phyloP scores from a whole-genome alignment of 2,797 vertebrate genomes.

The Takifugu ocellatus region DNA sequence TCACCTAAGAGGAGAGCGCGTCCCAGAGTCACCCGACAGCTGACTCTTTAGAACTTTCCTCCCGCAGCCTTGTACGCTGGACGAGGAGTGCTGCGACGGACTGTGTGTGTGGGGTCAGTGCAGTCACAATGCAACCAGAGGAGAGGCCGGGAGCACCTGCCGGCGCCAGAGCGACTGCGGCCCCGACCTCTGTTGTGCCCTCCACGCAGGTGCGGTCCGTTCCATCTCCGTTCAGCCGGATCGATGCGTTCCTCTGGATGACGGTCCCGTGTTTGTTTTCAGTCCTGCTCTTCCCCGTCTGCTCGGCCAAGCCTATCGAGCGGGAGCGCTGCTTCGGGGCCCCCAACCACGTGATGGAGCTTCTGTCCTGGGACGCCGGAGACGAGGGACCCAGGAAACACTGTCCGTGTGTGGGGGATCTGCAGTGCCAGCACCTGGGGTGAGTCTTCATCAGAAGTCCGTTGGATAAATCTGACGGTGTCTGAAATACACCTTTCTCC shows the following conservation, averaged over 20 bases:
- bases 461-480: not conserved
- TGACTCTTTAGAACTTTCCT: not conserved
- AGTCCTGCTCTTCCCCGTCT: slow-evolving; percentile 90
- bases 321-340: slow-evolving; percentile 82
- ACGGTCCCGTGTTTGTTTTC: not conserved
- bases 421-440: slow-evolving; percentile 89
- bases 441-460: slow-evolving; percentile 41
- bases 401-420: slow-evolving; percentile 85
- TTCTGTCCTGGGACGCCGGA: slow-evolving; percentile 84
- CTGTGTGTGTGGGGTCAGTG: slow-evolving; percentile 92
- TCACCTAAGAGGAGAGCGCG: slow-evolving; percentile 29
- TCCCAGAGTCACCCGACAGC: slow-evolving; percentile 50
- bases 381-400: slow-evolving; percentile 78
- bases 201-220: slow-evolving; percentile 83
- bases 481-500: slow-evolving; percentile 9
- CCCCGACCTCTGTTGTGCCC: slow-evolving; percentile 85
- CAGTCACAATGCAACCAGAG: slow-evolving; percentile 72
- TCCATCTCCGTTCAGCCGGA: not conserved
- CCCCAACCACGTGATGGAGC: slow-evolving; percentile 81
- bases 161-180: slow-evolving; percentile 85
- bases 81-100: slow-evolving; percentile 85
- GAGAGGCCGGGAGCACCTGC: slow-evolving; percentile 88
- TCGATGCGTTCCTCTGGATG: not conserved
- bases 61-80: slow-evolving; percentile 80
- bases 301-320: slow-evolving; percentile 82